phyloP scores from a whole-genome alignment of 2,113 vertebrate species.

The Tenrec ecaudatus region DNA sequence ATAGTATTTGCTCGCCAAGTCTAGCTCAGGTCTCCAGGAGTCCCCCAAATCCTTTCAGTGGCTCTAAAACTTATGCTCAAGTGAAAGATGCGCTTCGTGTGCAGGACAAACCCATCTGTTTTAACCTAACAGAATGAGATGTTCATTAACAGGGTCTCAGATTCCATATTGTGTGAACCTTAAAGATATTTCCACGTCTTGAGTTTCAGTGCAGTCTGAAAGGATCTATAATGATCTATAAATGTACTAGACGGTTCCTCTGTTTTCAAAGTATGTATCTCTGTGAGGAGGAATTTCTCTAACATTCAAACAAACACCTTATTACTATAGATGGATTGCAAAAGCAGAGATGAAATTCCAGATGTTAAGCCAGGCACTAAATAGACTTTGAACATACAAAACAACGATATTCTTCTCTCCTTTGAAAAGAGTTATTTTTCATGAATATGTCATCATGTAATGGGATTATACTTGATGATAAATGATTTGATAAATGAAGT shows the following conservation, averaged over 20 bases:
- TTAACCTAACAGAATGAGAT: background rate
- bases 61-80: background rate
- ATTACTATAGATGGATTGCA: background rate
- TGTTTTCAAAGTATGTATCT: background rate
- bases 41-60: background rate
- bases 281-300: background rate
- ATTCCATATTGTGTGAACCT: background rate
- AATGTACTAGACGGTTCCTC: background rate
- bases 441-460: background rate
- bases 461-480: background rate
- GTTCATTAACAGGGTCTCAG: background rate
- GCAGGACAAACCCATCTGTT: background rate
- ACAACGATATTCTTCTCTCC: background rate
- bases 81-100: background rate
- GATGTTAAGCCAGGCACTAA: background rate
- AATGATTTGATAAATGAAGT: background rate
- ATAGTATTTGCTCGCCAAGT: background rate
- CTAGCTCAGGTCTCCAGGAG: background rate
- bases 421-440: background rate
- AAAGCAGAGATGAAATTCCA: background rate
- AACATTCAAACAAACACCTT: background rate
- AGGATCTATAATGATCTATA: background rate
- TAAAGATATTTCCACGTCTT: background rate
- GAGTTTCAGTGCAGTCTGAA: background rate
- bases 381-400: background rate